Conservation (phyloP, 2,888 invertebrate species). For the Drosophila mayaguana region DNA sequence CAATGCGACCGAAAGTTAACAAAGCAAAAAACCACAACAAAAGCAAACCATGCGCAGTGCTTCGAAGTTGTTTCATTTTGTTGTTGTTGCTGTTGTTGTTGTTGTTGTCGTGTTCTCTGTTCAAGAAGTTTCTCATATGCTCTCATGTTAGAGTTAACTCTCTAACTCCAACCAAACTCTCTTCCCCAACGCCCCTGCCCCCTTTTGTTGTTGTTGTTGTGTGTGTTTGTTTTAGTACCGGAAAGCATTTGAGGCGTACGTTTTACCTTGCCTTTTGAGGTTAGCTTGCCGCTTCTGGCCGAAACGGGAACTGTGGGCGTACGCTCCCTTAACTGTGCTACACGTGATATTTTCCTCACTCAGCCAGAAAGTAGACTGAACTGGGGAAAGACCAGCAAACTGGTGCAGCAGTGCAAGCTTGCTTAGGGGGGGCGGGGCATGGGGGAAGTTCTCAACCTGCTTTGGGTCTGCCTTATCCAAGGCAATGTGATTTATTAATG, state of each 20-base stretch:
- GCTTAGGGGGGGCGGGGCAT: no score
- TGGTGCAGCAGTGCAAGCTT: conserved; percentile 70
- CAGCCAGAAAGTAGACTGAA: conserved; percentile 22
- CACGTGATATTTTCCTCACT: conserved; percentile 18
- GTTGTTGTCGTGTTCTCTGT: conserved; percentile 11
- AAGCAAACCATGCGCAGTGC: conserved; percentile 74
- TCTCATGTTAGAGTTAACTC: conserved; percentile 31
- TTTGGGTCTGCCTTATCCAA: conserved; percentile 3
- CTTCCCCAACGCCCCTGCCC: background rate
- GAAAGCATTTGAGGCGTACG: conserved; percentile 73
- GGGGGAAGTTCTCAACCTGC: background rate
- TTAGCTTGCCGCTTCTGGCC: conserved; percentile 54
- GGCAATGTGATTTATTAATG: conserved; percentile 56
- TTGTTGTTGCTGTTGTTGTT: background rate
- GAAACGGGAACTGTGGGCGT: conserved; percentile 52
- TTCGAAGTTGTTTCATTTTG: conserved; percentile 52
- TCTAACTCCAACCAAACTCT: background rate
- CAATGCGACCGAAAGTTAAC: conserved; percentile 82
- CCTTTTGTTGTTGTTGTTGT: background rate
- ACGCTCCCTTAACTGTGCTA: conserved; percentile 58
- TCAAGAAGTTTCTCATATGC: conserved; percentile 68
- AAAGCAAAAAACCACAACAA: conserved; percentile 79
- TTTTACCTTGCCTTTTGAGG: conserved; percentile 56
- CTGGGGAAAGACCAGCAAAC: conserved; percentile 51
- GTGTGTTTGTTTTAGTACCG: conserved; percentile 57